phyloP scores from a whole-genome alignment of 2,113 vertebrate species.

The Tretioscincus oriximinensis region DNA sequence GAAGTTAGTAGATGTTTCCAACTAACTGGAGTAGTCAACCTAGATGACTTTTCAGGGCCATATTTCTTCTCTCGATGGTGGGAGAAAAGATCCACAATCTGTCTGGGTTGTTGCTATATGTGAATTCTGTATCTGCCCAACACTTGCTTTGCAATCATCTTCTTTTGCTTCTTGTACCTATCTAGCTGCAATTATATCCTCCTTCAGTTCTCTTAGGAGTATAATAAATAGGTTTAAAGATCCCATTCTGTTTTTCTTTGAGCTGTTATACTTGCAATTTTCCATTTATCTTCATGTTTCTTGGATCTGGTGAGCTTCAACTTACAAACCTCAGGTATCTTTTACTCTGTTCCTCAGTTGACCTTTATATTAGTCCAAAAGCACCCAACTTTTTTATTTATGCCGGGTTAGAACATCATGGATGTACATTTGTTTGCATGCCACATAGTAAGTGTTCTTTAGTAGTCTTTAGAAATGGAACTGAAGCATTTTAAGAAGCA shows the following conservation, averaged over 20 bases:
- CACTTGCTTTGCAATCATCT: not conserved
- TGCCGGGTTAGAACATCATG: not conserved
- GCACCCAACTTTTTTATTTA: not conserved
- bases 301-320: not conserved
- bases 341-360: not conserved
- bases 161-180: not conserved
- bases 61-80: not conserved
- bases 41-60: slow-evolving; percentile 9
- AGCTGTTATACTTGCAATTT: not conserved
- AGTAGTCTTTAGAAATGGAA: not conserved
- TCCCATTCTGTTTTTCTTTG: not conserved
- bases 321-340: not conserved
- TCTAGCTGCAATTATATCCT: not conserved
- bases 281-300: not conserved
- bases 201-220: not conserved
- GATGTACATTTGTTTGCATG: not conserved
- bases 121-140: not conserved
- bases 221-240: not conserved
- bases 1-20: slow-evolving; percentile 33
- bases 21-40: slow-evolving; percentile 22
- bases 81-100: not conserved
- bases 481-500: not conserved
- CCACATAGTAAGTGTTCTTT: not conserved
- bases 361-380: not conserved
- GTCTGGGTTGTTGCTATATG: not conserved